A percentile compares a stretch with the other conserved stretches of the same genome.
These are phyloP conservation scores for Lepisosteus osseus DNA, from an alignment of 2,113 vertebrate genomes.

Conservation along the genomic window DNA sequence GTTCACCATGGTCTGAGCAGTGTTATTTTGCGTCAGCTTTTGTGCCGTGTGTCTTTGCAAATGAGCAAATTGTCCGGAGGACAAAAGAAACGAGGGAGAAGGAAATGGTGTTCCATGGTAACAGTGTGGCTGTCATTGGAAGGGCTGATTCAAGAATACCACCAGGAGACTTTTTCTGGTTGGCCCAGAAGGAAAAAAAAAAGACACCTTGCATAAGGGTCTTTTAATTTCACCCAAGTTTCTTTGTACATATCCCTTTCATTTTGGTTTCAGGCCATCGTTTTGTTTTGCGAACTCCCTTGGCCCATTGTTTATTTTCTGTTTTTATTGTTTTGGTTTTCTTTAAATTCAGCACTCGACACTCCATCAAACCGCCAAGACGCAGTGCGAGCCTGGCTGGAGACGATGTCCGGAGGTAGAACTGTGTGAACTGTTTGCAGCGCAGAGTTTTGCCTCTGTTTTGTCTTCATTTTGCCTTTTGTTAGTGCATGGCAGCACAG, in stretches of 20 bases:
- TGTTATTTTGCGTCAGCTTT: background rate
- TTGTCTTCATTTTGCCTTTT: constrained; percentile 11
- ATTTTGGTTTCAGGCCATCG: no score
- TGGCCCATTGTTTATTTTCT: constrained; percentile 33
- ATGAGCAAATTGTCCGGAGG: background rate
- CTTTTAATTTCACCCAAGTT: background rate
- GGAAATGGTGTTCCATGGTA: no score
- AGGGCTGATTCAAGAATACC: no score
- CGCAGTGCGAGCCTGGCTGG: constrained; percentile 96
- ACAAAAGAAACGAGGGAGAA: no score
- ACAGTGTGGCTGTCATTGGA: no score
- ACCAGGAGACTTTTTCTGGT: no score
- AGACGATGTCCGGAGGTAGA: constrained; percentile 96
- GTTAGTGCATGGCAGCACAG: constrained; percentile 41
- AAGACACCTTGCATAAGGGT: no score
- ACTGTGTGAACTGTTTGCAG: constrained; percentile 36
- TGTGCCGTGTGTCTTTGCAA: background rate
- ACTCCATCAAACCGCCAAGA: constrained; percentile 84
- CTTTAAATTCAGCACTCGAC: constrained; percentile 80
- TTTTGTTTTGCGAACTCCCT: constrained; percentile 46
- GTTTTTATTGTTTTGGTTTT: constrained; percentile 63
- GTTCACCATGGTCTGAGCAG: background rate
- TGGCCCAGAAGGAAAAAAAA: no score
- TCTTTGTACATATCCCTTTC: constrained; percentile 7
- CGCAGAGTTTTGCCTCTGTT: constrained; percentile 23